Evolutionary conservation across 2,888 invertebrate species (phyloP), one percentile per base, ranked within the genome.

Genomic region (Ganaspis brasiliensis): DNA sequence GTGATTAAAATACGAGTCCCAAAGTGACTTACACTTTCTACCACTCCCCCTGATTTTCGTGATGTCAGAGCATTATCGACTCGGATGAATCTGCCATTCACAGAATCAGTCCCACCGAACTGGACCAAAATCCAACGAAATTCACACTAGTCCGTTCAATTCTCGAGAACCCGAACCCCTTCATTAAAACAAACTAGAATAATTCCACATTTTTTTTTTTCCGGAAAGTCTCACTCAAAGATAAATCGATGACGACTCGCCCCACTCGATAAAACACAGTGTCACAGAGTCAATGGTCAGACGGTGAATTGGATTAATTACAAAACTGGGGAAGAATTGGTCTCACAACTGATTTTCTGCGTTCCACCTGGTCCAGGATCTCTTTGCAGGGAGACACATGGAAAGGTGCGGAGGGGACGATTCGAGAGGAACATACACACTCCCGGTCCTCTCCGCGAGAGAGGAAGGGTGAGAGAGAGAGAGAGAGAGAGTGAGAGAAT

Each of bases 1-100:
- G n/a, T n/a, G n/a, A n/a, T n/a, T n/a, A n/a, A n/a, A n/a, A n/a
- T n/a, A n/a, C n/a, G n/a, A n/a, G n/a, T n/a, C n/a, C n/a, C n/a
- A n/a, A 31, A 31, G 67, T 2, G 31, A 59, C 74, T 61, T 75
- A 75, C 71, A 72, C 72, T 76, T 70, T 82, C 81, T 80, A 83
- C 83, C 84, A 82, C 81, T 74, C 80, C 76, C 78, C 75, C 81
- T 77, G 81, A 77, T 75, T 80, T 81, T 82, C 83, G 83, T 81
- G 37, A 75, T 85, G 86, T 88, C 87, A 87, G 82, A 85, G 83
- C 86, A 87, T 87, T 86, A 87, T 87, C 85, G 84, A 84, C 81
- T 76, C 75, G 31, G 72, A 80, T 80, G 82, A 86, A 85, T 85
- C 84, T 83, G 83, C 81, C 83, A 83, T 75, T 37, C 55, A 72